Base-by-base conservation (phyloP, 2,113 vertebrate species). In the Anolis carolinensis region DNA sequence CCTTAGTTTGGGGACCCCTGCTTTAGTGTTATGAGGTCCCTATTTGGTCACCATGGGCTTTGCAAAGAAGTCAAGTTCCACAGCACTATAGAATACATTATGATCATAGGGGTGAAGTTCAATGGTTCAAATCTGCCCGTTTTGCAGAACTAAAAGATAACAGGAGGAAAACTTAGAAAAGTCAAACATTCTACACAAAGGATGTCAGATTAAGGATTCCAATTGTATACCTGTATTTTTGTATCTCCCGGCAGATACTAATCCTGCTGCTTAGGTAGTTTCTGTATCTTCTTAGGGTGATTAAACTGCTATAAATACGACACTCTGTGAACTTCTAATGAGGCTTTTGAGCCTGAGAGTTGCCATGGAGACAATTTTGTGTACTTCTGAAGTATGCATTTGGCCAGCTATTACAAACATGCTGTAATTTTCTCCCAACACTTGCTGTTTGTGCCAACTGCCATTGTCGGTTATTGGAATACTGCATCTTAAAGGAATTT, bases 251-350 rank as follows among this genome's bases (percentile, higher is more conserved):
- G 70, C 52, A 48, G 71, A 44, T 30, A n/a, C 10, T 80, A 67
- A 68, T 67, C 62, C 32, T 44, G 50, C 65, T 85, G 52, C 36
- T 72, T 27, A 80, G 25, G 36, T 72, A 72, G 25, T 50, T 86
- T 79, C 68, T 86, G 67, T 32, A 70, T 68, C 75, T 86, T 86
- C 77, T 80, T 32, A 72, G 52, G 4, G 70, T 30, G 65, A 80
- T 80, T 79, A 80, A 74, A 80, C 55, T 27, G 73, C 68, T 73
- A 73, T 79, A 79, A 85, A 79, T 79, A 71, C 7, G 30, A 79
- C 75, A 79, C 65, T 39, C 65, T 8, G 16, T 25, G 6, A 72
- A 75, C 73, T 76, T 76, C 65, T 50, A 65, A 65, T 32, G 80
- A 32, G 20, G 27, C 34, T 48, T 80, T 63, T 63, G 68, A 78